phyloP scores from a whole-genome alignment of 1,140 invertebrate genomes.

The Dendroctonus ponderosae region DNA sequence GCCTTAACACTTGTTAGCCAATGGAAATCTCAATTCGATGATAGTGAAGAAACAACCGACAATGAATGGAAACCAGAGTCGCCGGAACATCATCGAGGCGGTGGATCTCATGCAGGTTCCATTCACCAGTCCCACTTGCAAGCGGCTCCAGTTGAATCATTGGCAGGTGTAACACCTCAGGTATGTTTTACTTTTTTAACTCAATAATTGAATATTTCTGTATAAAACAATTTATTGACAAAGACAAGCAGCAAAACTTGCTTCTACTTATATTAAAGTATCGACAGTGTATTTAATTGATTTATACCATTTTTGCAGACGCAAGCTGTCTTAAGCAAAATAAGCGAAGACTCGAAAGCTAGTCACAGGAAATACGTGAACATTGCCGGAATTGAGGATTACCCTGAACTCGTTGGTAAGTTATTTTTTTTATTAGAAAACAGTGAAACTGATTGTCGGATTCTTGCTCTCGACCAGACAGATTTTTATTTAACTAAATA shows the following conservation, averaged over 20 bases:
- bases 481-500: too few species aligned
- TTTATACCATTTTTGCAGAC: slow-evolving; percentile 8
- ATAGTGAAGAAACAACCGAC: slow-evolving; percentile 87
- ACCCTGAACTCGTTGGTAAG: slow-evolving; percentile 59
- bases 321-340: slow-evolving; percentile 50
- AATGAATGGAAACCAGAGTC: slow-evolving; percentile 89
- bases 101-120: slow-evolving; percentile 21
- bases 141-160: background rate
- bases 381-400: slow-evolving; percentile 67
- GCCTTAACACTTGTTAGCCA: slow-evolving; percentile 83
- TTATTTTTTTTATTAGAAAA: slow-evolving; percentile 20
- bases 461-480: too few species aligned
- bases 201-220: background rate
- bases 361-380: slow-evolving; percentile 60
- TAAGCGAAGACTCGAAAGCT: slow-evolving; percentile 59
- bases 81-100: slow-evolving; percentile 60
- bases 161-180: slow-evolving; percentile 3
- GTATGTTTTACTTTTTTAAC: background rate
- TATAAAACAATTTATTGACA: background rate
- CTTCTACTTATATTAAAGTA: background rate
- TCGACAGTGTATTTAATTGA: too few species aligned
- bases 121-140: slow-evolving; percentile 20
- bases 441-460: background rate
- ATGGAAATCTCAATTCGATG: slow-evolving; percentile 93
- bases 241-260: background rate